phyloP scores from a whole-genome alignment of 2,888 invertebrate species.

The Aromia moschata region DNA sequence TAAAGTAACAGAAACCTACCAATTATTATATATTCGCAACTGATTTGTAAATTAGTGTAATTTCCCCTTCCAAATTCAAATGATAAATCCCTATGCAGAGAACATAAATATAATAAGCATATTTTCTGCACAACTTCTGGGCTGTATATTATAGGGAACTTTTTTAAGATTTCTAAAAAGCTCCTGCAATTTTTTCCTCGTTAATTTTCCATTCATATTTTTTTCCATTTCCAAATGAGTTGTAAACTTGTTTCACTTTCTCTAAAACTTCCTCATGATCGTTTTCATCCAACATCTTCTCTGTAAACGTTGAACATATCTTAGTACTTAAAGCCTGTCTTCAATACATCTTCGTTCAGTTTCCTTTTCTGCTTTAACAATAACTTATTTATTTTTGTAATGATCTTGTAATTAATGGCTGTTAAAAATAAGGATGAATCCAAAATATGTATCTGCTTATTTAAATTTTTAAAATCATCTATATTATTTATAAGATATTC shows the following conservation, averaged over 20 bases:
- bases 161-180: constrained; percentile 48
- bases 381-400: constrained; percentile 53
- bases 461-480: constrained; percentile 28
- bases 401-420: constrained; percentile 43
- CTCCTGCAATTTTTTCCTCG: constrained; percentile 36
- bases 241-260: constrained; percentile 34
- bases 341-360: constrained; percentile 37
- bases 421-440: constrained; percentile 43
- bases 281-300: constrained; percentile 39
- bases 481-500: constrained; percentile 40
- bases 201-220: constrained; percentile 29
- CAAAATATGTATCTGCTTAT: constrained; percentile 35
- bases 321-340: constrained; percentile 41
- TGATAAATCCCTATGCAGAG: constrained; percentile 50
- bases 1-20: constrained; percentile 44
- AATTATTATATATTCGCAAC: constrained; percentile 43
- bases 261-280: constrained; percentile 28
- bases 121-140: constrained; percentile 45
- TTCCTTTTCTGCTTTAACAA: constrained; percentile 52
- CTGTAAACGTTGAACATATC: constrained; percentile 43
- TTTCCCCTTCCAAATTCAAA: constrained; percentile 29
- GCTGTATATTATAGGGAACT: constrained; percentile 51
- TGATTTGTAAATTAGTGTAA: constrained; percentile 21
- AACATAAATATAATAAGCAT: constrained; percentile 50
- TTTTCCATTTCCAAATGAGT: neutral